A percentile compares a stretch with the other conserved stretches of the same genome.
Evolutionary conservation across 2,797 vertebrate species (phyloP).

Genomic region (Enteromius viviparus): DNA sequence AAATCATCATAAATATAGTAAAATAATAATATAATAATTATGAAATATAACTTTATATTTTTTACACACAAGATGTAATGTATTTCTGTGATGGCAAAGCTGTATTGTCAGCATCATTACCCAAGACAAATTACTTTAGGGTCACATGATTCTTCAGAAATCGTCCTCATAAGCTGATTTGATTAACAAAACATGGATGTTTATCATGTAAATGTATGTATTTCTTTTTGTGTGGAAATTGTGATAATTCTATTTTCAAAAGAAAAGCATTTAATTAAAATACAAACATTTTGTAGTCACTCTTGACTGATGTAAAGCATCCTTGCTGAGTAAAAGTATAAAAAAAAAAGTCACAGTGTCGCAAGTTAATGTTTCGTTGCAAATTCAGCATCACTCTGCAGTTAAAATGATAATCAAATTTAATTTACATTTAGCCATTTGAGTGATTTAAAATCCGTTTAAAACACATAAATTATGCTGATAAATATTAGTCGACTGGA

Average conservation of each 20-base stretch:
- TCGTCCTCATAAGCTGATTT: background rate
- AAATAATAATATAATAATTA: background rate
- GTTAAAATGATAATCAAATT: background rate
- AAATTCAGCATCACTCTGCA: conserved; percentile 65
- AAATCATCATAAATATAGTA: background rate
- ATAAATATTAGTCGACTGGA: background rate
- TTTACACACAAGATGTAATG: no score
- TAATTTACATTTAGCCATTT: background rate
- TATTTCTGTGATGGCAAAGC: no score
- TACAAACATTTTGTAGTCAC: background rate
- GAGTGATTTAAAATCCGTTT: background rate
- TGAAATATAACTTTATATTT: background rate
- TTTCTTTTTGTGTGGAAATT: no score
- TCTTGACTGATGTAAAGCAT: background rate
- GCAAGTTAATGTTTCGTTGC: conserved; percentile 73
- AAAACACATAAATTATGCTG: background rate
- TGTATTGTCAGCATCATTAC: background rate
- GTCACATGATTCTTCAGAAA: background rate
- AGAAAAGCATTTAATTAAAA: background rate
- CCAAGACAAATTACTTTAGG: background rate
- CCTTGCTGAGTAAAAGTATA: background rate
- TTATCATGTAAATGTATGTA: background rate
- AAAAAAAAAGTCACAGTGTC: background rate
- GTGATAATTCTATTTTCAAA: background rate
- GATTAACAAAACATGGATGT: background rate